Evolutionary conservation across 2,113 vertebrate species (phyloP), one percentile per base, ranked within the genome.

Genomic region (Heliornis fulica): DNA sequence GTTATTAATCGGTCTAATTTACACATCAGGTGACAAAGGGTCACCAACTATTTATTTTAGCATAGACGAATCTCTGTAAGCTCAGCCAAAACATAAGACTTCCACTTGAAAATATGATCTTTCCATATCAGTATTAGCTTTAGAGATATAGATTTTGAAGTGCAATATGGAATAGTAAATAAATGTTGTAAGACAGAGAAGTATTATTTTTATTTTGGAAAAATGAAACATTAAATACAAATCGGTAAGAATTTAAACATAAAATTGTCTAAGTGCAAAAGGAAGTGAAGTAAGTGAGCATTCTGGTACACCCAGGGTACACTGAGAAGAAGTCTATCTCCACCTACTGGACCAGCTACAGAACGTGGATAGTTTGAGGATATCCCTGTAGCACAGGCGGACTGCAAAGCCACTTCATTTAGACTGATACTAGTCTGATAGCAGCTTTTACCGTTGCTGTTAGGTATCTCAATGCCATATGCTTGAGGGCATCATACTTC

Each of bases 281-380:
- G 22, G 75, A 59, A 64, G 57, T 2, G 0, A 87, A n/a, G 23
- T 18, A 45, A 10, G 34, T 9, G 11, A 60, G 19, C 14, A 11
- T 34, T 22, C n/a, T 23, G 40, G 43, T 53, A 21, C 1, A 15
- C 15, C 29, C 10, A 7, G 26, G 8, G 9, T 45, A 28, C 11
- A 1, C 0, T 34, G 61, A 32, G 34, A 74, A 91, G 83, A 86
- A 25, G 61, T 93, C 87, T 95, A 17, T 4, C 80, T 75, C 96
- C 97, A 96, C 93, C 95, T 87, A 51, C 68, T 78, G 97, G 96
- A 45, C 34, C 45, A 88, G 25, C 13, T 34, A 29, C n/a, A 48
- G 63, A n/a, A 53, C 4, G 12, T 15, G 0, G 14, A 7, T 8
- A 43, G 19, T 5, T 6, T 19, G 46, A 15, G 69, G 68, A 40